Conservation (phyloP, 2,113 vertebrate species). For the Cynoglossus semilaevis region DNA sequence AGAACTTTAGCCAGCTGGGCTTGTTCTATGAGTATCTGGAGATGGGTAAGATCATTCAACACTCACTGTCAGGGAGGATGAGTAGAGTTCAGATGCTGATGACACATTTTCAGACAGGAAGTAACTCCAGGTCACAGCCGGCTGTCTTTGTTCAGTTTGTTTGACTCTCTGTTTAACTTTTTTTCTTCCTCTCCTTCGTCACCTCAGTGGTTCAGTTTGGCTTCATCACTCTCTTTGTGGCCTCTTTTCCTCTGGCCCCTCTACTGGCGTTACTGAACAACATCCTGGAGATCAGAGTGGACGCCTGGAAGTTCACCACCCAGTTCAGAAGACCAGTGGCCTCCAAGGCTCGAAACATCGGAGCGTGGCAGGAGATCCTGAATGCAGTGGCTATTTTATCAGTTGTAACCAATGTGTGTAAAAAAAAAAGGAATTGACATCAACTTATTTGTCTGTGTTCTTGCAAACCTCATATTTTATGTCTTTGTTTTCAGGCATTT, state of each 20-base stretch:
- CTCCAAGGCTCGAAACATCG: slow-evolving; percentile 92
- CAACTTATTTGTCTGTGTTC: too few species aligned
- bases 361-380: slow-evolving; percentile 96
- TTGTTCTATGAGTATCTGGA: slow-evolving; percentile 97
- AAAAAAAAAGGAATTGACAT: too few species aligned
- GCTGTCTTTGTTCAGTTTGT: too few species aligned
- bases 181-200: neutral
- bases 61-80: neutral
- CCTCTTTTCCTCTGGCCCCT: slow-evolving; percentile 95
- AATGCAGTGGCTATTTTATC: slow-evolving; percentile 88
- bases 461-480: neutral
- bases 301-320: slow-evolving; percentile 97
- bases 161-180: neutral
- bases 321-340: slow-evolving; percentile 92
- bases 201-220: slow-evolving; percentile 92
- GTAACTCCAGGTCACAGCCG: slow-evolving; percentile 1
- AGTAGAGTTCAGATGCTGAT: neutral
- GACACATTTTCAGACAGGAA: slow-evolving; percentile 6
- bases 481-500: slow-evolving; percentile 80
- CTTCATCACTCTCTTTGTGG: slow-evolving; percentile 97
- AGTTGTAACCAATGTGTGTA: slow-evolving; percentile 92
- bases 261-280: slow-evolving; percentile 94
- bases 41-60: slow-evolving; percentile 82
- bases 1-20: slow-evolving; percentile 83
- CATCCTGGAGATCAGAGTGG: slow-evolving; percentile 91